Evolutionary conservation across 2,888 invertebrate species (phyloP), one percentile per base, ranked within the genome.

Genomic region (Drosophila testacea): DNA sequence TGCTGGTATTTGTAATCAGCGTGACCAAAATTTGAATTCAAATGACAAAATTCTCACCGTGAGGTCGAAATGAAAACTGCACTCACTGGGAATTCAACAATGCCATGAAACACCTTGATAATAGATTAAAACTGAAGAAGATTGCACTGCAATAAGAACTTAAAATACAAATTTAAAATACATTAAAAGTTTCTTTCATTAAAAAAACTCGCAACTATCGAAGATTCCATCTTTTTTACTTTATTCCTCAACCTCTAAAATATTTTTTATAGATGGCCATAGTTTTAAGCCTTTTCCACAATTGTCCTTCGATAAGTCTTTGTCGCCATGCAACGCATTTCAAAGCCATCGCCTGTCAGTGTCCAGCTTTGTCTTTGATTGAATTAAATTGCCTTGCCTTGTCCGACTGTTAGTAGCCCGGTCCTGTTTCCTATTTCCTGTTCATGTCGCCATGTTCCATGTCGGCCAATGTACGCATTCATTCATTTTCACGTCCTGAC

Each of bases 321-420:
- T 46, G 77, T 52, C 54, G 62, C 50, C 56, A 38, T 42, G 56
- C 63, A 36, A 16, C 27, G 44, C 39, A 16, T 6, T 38, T 36
- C 63, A 16, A 63, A 47, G 57, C 56, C 72, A 63, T 64, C 41
- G 68, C 56, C 56, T 78, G 81, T 87, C 73, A 76, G 55, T 76
- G 79, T 67, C 60, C 57, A 71, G 83, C 78, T 78, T 78, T 78
- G 88, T 76, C 88, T 88, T 78, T 88, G 86, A 88, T 88, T 83
- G 80, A 83, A 83, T 88, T 85, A 83, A 88, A 88, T 80, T 83
- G 78, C 68, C 52, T 66, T 74, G 78, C 50, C 65, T 68, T 77
- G 79, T 63, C 50, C 34, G 38, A 46, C 56, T 36, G 66, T 61
- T 64, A 27, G 51, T 51, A 36, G 41, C 36, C 30, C n/a, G 41